Evolutionary conservation across 2,888 invertebrate species (phyloP).

Genomic region (Papilio elwesi): DNA sequence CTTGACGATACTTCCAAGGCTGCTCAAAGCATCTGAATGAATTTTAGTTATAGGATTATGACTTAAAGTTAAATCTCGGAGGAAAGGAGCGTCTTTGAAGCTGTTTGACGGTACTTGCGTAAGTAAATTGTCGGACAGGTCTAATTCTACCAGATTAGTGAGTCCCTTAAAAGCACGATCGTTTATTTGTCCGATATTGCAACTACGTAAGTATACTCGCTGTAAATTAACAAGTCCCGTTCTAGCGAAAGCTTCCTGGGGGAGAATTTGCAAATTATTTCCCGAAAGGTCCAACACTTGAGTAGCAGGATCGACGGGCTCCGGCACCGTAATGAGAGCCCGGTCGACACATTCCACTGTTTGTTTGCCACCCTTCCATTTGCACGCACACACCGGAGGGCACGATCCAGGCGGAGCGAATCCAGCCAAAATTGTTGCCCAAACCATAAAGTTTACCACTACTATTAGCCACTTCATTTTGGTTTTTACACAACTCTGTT

Average conservation of each 20-base stretch:
- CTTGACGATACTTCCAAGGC: slow-evolving; percentile 90
- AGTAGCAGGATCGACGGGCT: slow-evolving; percentile 93
- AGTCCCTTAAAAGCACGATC: slow-evolving; percentile 92
- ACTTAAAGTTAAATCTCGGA: slow-evolving; percentile 91
- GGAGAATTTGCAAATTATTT: slow-evolving; percentile 93
- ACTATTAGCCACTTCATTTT: slow-evolving; percentile 81
- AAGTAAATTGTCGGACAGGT: slow-evolving; percentile 93
- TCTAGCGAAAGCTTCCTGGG: slow-evolving; percentile 91
- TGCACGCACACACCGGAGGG: slow-evolving; percentile 92
- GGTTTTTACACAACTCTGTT: slow-evolving; percentile 60
- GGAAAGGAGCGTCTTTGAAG: slow-evolving; percentile 90
- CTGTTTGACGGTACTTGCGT: slow-evolving; percentile 91
- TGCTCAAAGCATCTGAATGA: slow-evolving; percentile 89
- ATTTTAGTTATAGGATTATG: slow-evolving; percentile 93
- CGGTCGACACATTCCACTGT: slow-evolving; percentile 95
- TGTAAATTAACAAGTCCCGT: slow-evolving; percentile 94
- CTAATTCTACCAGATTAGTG: slow-evolving; percentile 95
- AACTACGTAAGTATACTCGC: slow-evolving; percentile 92
- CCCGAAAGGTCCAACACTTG: slow-evolving; percentile 96
- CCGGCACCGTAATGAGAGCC: slow-evolving; percentile 92
- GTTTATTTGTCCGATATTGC: slow-evolving; percentile 94
- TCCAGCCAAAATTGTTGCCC: slow-evolving; percentile 71
- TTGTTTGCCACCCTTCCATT: slow-evolving; percentile 97
- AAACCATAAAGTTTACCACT: slow-evolving; percentile 76
- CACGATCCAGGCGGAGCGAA: slow-evolving; percentile 85